phyloP scores from a whole-genome alignment of 2,888 invertebrate genomes.

The Chloroclysta siterata region DNA sequence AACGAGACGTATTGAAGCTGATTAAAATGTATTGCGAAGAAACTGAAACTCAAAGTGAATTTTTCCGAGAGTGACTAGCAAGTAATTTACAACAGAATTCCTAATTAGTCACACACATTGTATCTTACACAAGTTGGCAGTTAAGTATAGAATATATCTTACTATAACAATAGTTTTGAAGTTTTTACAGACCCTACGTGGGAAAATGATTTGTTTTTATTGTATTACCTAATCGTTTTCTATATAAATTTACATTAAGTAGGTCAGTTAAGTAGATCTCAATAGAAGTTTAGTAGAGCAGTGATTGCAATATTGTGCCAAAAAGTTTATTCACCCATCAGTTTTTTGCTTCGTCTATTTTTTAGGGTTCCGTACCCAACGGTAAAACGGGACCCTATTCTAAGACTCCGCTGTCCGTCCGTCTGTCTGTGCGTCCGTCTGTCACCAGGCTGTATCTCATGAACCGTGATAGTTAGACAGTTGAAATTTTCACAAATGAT shows the following conservation, averaged over 20 bases:
- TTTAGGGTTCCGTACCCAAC: no score
- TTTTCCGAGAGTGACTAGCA: conserved; percentile 36
- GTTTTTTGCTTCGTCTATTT: conserved; percentile 35
- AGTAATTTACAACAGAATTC: neutral
- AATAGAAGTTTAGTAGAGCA: conserved; percentile 3
- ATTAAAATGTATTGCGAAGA: conserved; percentile 75
- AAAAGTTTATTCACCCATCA: conserved; percentile 11
- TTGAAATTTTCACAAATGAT: no score
- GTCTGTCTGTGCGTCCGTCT: no score
- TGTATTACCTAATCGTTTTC: neutral
- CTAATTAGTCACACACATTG: no score
- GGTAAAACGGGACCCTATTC: no score
- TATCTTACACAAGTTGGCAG: neutral
- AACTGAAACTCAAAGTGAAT: conserved; percentile 40
- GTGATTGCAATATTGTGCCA: conserved; percentile 10
- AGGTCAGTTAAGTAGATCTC: neutral
- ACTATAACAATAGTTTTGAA: neutral
- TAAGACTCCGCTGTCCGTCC: no score
- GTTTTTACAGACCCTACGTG: neutral
- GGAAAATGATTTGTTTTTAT: neutral
- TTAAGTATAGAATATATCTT: neutral
- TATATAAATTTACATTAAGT: neutral
- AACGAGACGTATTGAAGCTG: conserved; percentile 68
- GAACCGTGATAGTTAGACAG: no score
- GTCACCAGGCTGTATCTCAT: no score